Evolutionary conservation across 2,797 vertebrate species (phyloP).

Genomic region (Jordanella pulchra): DNA sequence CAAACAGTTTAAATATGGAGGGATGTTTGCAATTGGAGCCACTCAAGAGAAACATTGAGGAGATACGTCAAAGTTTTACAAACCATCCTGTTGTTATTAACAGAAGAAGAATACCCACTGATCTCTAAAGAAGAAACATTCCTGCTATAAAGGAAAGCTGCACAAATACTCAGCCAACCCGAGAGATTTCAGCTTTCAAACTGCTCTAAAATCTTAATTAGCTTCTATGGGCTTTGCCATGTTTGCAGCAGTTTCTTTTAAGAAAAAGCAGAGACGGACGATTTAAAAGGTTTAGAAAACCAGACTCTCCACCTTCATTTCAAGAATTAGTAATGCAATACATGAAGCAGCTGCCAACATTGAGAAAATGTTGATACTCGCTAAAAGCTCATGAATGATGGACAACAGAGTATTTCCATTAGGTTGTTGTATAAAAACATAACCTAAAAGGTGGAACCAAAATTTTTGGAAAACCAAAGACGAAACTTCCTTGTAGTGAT

Average conservation of each 20-base stretch:
- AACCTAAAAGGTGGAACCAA: background rate
- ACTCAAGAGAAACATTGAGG: constrained; percentile 33
- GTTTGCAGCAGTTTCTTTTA: background rate
- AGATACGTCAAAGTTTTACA: background rate
- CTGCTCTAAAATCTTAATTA: background rate
- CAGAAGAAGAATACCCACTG: background rate
- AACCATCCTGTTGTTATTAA: background rate
- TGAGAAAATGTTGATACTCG: background rate
- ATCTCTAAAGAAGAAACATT: background rate
- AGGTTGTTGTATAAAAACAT: too few relatives aligned
- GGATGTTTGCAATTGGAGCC: constrained; percentile 28
- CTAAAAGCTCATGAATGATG: background rate
- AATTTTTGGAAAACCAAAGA: background rate
- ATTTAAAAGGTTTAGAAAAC: constrained; percentile 22
- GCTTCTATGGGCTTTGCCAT: background rate
- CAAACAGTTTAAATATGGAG: constrained; percentile 40
- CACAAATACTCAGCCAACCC: background rate
- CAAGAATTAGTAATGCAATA: background rate
- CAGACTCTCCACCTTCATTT: constrained; percentile 19
- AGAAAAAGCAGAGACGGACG: background rate
- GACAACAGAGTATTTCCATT: background rate
- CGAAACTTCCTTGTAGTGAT: background rate
- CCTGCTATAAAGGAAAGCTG: too few relatives aligned
- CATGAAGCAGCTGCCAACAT: background rate
- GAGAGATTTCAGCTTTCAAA: background rate